A percentile compares a stretch with the other conserved stretches of the same genome.
Conservation (phyloP, 2,113 vertebrate genomes). For the Gallinago jamesoni region DNA sequence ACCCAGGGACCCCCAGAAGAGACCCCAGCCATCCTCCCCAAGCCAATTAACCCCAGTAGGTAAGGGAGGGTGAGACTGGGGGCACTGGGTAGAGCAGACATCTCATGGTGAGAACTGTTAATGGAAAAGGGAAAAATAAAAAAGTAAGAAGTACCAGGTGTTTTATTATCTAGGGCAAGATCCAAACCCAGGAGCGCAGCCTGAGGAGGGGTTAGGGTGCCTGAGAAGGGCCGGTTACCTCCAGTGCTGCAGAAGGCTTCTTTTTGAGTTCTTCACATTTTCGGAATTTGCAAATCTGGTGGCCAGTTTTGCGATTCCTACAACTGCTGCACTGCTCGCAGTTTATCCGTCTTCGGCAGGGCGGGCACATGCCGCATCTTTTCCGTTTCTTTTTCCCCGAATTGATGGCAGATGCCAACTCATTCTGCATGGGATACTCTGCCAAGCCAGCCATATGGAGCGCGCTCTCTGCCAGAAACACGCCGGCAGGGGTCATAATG, state of each 20-base stretch:
- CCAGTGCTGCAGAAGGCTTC: conserved; percentile 98
- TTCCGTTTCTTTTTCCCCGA: conserved; percentile 99
- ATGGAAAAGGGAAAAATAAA: conserved; percentile 43
- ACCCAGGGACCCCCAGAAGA: neutral
- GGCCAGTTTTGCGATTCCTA: conserved; percentile 98
- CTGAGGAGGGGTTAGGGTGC: conserved; percentile 73
- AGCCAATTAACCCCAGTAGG: neutral
- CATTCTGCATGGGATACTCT: conserved; percentile 96
- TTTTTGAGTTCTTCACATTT: conserved; percentile 99
- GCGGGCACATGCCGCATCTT: conserved; percentile 97
- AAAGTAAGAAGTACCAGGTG: conserved; percentile 59
- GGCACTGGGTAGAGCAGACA: neutral
- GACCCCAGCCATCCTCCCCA: neutral
- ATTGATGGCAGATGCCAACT: conserved; percentile 97
- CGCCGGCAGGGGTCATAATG: conserved; percentile 98
- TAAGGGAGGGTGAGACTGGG: neutral
- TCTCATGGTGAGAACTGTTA: neutral
- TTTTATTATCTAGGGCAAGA: conserved; percentile 64
- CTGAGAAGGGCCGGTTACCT: conserved; percentile 85
- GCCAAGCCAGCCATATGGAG: conserved; percentile 98
- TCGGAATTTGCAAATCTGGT: conserved; percentile 99
- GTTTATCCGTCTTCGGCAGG: conserved; percentile 97
- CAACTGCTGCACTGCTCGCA: conserved; percentile 99
- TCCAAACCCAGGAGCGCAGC: conserved; percentile 72
- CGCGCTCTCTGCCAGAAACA: conserved; percentile 97